phyloP scores from a whole-genome alignment of 2,888 invertebrate species.

The Phymatocera aterrima region DNA sequence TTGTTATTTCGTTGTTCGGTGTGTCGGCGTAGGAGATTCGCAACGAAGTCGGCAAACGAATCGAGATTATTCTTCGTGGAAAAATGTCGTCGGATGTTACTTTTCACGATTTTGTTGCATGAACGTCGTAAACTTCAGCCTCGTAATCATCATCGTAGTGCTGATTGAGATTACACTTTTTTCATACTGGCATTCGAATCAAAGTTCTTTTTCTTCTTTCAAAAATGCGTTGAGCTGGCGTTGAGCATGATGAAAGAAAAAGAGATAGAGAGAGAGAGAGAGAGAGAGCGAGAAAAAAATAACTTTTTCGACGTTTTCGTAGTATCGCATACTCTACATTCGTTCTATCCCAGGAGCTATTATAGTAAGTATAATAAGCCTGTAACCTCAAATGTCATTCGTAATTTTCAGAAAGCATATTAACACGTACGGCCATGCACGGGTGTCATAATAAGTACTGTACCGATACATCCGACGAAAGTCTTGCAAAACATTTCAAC shows the following conservation, averaged over 20 bases:
- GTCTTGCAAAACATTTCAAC: conserved; percentile 19
- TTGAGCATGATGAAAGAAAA: not conserved
- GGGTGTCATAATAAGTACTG: not conserved
- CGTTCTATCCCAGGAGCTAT: not conserved
- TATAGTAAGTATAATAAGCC: not conserved
- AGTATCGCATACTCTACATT: not conserved
- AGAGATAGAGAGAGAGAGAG: no score
- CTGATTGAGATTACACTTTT: not conserved
- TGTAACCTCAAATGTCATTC: not conserved
- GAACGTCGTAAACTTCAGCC: not conserved
- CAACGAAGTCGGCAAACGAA: no score
- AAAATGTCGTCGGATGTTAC: no score
- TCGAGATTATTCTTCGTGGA: no score
- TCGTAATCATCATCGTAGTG: not conserved
- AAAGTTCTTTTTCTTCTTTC: not conserved
- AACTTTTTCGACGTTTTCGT: not conserved
- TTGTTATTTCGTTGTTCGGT: no score
- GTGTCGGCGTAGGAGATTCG: no score
- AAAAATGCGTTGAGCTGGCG: not conserved
- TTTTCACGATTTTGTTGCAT: not conserved
- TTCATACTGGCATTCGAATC: not conserved
- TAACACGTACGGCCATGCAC: not conserved
- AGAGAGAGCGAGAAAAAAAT: no score
- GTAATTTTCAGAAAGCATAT: conserved; percentile 22
- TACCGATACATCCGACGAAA: no score